Evolutionary conservation across 2,888 invertebrate genomes (phyloP), one percentile per base, ranked within the genome.

Genomic region (Panopea generosa): DNA sequence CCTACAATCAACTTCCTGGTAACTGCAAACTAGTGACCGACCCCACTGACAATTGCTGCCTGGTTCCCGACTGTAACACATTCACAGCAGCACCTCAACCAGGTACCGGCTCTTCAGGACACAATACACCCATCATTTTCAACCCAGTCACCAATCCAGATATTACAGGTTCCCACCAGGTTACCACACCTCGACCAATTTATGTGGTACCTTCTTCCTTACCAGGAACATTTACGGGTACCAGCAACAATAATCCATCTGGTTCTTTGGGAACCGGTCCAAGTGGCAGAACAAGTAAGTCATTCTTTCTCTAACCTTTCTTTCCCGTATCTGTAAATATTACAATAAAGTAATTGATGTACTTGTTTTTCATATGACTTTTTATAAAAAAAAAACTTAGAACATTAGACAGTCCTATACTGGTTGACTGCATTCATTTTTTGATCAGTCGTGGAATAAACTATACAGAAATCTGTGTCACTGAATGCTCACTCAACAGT

Each of bases 41-140:
- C 59, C 88, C 87, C 11, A 79, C 67, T 45, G 87, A 88, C 61
- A 63, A 73, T 27, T 88, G 88, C 26, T 88, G 88, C 52, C 79
- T 85, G 68, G 79, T 81, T 14, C 87, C 87, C 1, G 77, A 85
- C 53, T 88, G 88, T 47, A 82, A 83, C 66, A 79, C 70, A 22
- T 77, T 75, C 33, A 59, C 70, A 4, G 59, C 73, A 26, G 40
- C 72, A 24, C 80, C 82, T n/a, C 57, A 69, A 9, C 70, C 63
- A 33, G 55, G 59, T 33, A 61, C 69, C 2, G 75, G 74, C 22
- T 47, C 52, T 20, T 65, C 75, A 2, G 78, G 71, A 2, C 63
- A 74, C 26, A 63, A 67, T 7, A 50, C 33, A 9, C 78, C 79
- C 40, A 29, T 56, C 47, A 63, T 59, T 29, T 61, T 66, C 43